Percentiles rank a stretch among this genome's conserved stretches.
These are phyloP conservation scores for Merops nubicus DNA, from an alignment of 2,113 vertebrate species.

Conservation along the genomic window DNA sequence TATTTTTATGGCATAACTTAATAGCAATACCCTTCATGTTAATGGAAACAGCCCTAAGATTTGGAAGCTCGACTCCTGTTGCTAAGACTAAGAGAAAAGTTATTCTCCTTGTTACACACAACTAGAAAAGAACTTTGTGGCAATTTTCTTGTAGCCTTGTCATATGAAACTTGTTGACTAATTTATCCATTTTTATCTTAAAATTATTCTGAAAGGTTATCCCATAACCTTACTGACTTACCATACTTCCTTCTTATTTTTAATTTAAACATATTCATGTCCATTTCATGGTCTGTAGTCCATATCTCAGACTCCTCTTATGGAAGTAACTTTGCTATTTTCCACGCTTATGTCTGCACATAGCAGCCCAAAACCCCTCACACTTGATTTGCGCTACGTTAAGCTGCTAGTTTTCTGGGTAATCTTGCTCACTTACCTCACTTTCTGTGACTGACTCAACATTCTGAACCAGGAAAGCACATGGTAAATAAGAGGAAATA, in stretches of 20 bases:
- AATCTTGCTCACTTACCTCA: background rate
- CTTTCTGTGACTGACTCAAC: background rate
- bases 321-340: background rate
- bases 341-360: background rate
- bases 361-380: background rate
- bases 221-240: background rate
- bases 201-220: background rate
- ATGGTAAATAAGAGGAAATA: background rate
- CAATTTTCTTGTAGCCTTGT: background rate
- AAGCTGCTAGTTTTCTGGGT: background rate
- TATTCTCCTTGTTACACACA: background rate
- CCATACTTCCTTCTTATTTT: background rate
- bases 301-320: background rate
- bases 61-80: background rate
- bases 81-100: background rate
- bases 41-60: background rate
- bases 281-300: background rate
- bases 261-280: background rate
- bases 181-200: background rate
- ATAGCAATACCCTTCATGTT: background rate
- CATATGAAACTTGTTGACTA: background rate
- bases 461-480: background rate
- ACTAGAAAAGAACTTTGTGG: background rate
- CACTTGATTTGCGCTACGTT: fast-evolving
- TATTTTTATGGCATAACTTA: background rate